phyloP scores from a whole-genome alignment of 2,113 vertebrate genomes.

The Ia io region DNA sequence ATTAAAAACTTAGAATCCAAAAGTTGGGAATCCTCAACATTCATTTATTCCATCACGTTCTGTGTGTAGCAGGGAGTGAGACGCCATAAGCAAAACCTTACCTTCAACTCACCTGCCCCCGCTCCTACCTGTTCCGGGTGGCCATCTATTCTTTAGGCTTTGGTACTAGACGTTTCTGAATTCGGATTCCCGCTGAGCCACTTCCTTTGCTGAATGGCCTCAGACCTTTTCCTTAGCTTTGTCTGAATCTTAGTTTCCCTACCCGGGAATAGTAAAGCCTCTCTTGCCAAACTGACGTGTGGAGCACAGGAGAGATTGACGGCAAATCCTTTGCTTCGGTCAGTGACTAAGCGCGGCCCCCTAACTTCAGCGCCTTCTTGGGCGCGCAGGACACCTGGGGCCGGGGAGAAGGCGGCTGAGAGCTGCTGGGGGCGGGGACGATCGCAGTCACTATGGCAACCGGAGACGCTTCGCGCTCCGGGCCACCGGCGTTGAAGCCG shows the following conservation, averaged over 20 bases:
- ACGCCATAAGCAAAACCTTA: background rate
- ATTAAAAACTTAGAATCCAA: background rate
- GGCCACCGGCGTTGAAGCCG: accelerated
- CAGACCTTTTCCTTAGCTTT: background rate
- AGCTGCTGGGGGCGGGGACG: background rate
- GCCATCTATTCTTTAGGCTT: background rate
- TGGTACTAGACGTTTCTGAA: background rate
- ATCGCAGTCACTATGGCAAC: conserved; percentile 43
- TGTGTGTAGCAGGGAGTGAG: background rate
- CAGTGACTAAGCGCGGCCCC: background rate
- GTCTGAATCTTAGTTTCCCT: background rate
- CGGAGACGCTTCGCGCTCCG: background rate
- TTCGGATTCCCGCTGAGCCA: background rate
- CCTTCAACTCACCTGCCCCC: background rate
- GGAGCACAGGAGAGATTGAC: background rate
- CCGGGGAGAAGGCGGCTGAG: accelerated
- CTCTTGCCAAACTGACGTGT: background rate
- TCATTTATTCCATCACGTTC: background rate
- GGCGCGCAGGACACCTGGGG: accelerated
- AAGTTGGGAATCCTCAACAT: background rate
- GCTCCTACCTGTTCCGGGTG: accelerated
- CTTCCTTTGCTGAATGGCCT: background rate
- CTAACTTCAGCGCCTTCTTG: too few species aligned
- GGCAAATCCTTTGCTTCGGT: background rate
- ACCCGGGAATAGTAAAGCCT: background rate